Base-by-base conservation (phyloP, 2,797 vertebrate genomes). In the Urosaurus nigricauda region DNA sequence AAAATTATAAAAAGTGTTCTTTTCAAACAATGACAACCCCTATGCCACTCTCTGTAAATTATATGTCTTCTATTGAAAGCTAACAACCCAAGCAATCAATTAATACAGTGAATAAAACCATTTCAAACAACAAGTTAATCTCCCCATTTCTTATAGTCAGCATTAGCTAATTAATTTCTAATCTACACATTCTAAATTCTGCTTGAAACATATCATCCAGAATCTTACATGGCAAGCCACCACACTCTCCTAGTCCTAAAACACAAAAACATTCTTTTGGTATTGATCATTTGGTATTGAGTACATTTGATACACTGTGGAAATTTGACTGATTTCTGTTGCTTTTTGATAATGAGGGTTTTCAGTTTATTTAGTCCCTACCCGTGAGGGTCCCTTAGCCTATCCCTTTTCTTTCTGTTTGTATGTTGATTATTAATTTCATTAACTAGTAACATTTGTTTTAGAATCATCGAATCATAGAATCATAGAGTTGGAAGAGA, bases 251-350 rank as follows among this genome's bases (percentile, higher is more conserved):
- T 77, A 35, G 56, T 47, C 58, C 84, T 47, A 75, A 77, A 86
- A 43, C 84, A 86, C 29, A 78, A 78, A 11, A 9, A 1, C 24
- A n/a, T 63, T 56, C 2, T 17, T 29, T 63, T 60, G 53, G 29
- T 77, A 13, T 40, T 77, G 29, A 78, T 86, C 78, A 63, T 86
- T 12, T 19, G 43, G 12, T 65, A 47, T 29, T n/a, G 56, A 85
- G 53, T 17, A 32, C 17, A 47, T 47, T 65, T 51, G 19, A 68
- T 51, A 58, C 74, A n/a, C 56, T 65, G 84, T 65, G 24, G n/a
- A 35, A n/a, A 79, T 79, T 86, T 86, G n/a, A 58, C 56, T 74
- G 51, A 16, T 58, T 56, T 84, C 24, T 74, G 51, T 74, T 74
- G 35, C 70, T n/a, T 56, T 74, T 84, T 58, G 24, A 60, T 60